A percentile compares a stretch with the other conserved stretches of the same genome.
phyloP scores from a whole-genome alignment of 1,140 invertebrate genomes.

The Drosophila sucinea region DNA sequence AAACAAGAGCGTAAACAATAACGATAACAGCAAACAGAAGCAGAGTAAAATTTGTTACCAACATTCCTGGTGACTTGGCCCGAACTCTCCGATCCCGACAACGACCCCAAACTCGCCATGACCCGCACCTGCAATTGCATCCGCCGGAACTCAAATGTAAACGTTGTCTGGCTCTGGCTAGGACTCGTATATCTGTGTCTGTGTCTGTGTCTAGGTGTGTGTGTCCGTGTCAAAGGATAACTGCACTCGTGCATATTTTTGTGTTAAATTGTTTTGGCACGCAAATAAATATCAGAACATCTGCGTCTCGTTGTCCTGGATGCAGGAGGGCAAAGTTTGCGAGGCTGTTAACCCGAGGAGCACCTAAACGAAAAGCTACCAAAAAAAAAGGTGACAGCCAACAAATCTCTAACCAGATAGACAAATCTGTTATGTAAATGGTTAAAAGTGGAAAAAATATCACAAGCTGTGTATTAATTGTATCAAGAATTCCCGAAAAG shows the following conservation, averaged over 20 bases:
- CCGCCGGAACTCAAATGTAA: constrained; percentile 2
- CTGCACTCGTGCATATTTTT: constrained; percentile 78
- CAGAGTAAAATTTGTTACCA: constrained; percentile 64
- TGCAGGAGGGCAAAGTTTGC: constrained; percentile 59
- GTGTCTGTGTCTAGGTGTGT: constrained; percentile 35
- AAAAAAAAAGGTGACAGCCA: constrained; percentile 54
- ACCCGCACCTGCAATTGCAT: constrained; percentile 46
- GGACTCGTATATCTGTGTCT: constrained; percentile 11
- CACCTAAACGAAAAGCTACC: constrained; percentile 31
- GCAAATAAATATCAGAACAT: constrained; percentile 76
- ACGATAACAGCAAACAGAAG: constrained; percentile 66
- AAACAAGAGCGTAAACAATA: constrained; percentile 81
- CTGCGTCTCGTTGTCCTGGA: constrained; percentile 44
- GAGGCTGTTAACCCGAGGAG: constrained; percentile 64
- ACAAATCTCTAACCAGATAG: constrained; percentile 70
- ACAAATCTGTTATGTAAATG: constrained; percentile 65
- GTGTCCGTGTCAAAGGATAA: constrained; percentile 73
- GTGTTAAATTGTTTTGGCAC: constrained; percentile 82
- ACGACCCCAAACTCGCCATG: not conserved
- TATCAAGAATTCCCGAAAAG: not conserved
- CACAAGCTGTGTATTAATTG: no score
- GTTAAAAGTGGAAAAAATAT: constrained; percentile 7
- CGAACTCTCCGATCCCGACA: constrained; percentile 23
- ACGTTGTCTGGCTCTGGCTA: constrained; percentile 2
- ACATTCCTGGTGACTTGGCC: constrained; percentile 39